phyloP scores from a whole-genome alignment of 2,113 vertebrate genomes.

The Peromyscus polionotus region DNA sequence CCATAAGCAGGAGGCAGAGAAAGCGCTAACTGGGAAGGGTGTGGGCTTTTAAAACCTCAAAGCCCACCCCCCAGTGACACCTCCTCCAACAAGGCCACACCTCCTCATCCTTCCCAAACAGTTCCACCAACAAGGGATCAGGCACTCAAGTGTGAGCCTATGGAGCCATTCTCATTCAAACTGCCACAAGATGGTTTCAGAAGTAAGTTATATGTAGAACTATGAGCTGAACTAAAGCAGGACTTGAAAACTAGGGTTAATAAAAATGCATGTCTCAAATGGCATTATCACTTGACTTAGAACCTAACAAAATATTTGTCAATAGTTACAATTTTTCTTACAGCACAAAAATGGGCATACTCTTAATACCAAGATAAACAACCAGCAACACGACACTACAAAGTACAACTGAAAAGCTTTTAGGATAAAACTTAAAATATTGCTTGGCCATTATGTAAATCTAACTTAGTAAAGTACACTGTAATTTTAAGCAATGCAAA shows the following conservation, averaged over 20 bases:
- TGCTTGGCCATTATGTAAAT: slow-evolving; percentile 2
- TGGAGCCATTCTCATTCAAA: not conserved
- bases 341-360: not conserved
- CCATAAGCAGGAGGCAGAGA: not conserved
- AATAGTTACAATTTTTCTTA: slow-evolving; percentile 38
- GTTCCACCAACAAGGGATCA: not conserved
- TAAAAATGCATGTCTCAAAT: not conserved
- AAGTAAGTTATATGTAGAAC: not conserved
- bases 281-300: not conserved
- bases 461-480: not conserved
- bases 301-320: not conserved
- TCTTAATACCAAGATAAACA: slow-evolving; percentile 25
- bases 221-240: not conserved
- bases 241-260: slow-evolving; percentile 38
- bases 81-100: not conserved
- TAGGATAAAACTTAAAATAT: slow-evolving; percentile 13
- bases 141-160: not conserved
- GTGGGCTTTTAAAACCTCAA: not conserved
- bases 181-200: not conserved
- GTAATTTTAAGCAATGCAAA: not conserved
- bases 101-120: not conserved
- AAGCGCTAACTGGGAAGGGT: not conserved
- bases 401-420: not conserved
- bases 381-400: slow-evolving; percentile 37
- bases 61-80: not conserved